Percentiles rank a stretch among this genome's conserved stretches.
Conservation (phyloP, 2,797 vertebrate species). For the Margarornis squamiger region DNA sequence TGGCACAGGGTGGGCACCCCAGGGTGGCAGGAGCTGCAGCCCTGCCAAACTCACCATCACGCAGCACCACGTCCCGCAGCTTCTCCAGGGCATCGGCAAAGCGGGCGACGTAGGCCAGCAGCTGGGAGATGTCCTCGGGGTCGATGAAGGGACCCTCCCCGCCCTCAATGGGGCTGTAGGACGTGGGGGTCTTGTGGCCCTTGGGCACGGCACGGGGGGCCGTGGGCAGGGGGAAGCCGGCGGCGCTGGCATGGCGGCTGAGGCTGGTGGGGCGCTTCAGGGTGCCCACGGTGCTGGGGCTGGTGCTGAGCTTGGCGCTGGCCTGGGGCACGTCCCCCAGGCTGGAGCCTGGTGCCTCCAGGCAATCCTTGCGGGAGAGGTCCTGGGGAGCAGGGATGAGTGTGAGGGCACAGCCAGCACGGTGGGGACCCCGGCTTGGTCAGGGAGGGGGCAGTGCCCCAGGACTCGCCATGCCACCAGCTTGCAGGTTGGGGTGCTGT, state of each 20-base stretch:
- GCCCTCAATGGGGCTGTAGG: slow-evolving; percentile 75
- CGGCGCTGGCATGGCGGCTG: slow-evolving; percentile 91
- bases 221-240: slow-evolving; percentile 85
- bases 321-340: slow-evolving; percentile 61
- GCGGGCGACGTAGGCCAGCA: slow-evolving; percentile 87
- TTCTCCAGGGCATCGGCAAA: slow-evolving; percentile 94
- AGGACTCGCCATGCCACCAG: rapidly evolving
- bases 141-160: slow-evolving; percentile 80
- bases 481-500: rapidly evolving
- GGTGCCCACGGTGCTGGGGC: slow-evolving; percentile 78
- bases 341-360: slow-evolving; percentile 67
- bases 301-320: slow-evolving; percentile 70
- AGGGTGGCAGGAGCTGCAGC: neutral
- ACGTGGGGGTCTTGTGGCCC: slow-evolving; percentile 78
- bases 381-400: slow-evolving; percentile 73
- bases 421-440: rapidly evolving
- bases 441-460: neutral
- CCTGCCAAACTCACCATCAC: slow-evolving; percentile 80
- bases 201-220: slow-evolving; percentile 80
- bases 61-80: slow-evolving; percentile 89
- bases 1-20: neutral
- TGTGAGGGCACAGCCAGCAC: rapidly evolving
- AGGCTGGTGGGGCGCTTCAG: slow-evolving; percentile 90
- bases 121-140: slow-evolving; percentile 89
- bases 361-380: slow-evolving; percentile 83